Conservation (phyloP, 2,113 vertebrate species). For the Barnardius zonarius region DNA sequence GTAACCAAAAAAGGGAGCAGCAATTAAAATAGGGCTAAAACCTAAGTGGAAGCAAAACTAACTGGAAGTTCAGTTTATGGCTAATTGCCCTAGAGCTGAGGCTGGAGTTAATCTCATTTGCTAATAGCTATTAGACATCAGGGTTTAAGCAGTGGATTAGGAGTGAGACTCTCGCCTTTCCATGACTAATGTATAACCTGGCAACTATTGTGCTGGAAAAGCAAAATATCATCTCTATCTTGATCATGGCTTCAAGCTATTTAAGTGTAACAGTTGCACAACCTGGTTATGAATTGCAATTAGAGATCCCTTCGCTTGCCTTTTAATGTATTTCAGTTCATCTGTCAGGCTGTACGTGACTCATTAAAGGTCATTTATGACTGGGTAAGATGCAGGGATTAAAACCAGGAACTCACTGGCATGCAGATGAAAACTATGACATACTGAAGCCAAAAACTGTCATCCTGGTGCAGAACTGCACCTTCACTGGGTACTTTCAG, state of each 20-base stretch:
- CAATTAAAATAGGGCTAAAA: background rate
- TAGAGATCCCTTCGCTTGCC: background rate
- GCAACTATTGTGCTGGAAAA: background rate
- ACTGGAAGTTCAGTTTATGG: background rate
- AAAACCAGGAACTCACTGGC: background rate
- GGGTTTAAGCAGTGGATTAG: background rate
- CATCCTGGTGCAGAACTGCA: background rate
- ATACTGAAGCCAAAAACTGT: background rate
- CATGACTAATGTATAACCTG: background rate
- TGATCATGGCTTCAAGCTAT: background rate
- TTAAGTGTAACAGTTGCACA: background rate
- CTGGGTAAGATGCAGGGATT: background rate
- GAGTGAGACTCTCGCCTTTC: background rate
- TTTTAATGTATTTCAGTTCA: slow-evolving; percentile 1
- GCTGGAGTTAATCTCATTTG: background rate
- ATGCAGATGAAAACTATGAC: background rate
- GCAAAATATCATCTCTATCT: background rate
- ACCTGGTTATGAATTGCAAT: slow-evolving; percentile 7
- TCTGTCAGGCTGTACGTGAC: background rate
- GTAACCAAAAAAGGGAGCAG: background rate
- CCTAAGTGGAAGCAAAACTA: background rate
- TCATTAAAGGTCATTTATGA: background rate
- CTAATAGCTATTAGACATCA: background rate
- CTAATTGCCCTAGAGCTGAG: rapidly evolving
- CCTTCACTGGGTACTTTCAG: background rate